Evolutionary conservation across 2,888 invertebrate genomes (phyloP).

Genomic region (Orchestes rusci): DNA sequence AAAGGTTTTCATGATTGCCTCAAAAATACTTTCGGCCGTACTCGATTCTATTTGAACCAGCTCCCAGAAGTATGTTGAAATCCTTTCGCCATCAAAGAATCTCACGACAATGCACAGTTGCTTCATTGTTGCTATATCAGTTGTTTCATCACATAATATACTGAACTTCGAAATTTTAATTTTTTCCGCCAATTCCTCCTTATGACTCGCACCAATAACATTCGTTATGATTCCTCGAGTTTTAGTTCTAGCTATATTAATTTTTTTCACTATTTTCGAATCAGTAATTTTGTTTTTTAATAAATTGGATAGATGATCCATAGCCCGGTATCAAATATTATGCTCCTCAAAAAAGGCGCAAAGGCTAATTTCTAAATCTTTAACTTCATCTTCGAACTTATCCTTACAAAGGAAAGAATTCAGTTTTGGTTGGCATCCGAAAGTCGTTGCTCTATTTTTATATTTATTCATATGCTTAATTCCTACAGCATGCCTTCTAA

Average conservation of each 20-base stretch:
- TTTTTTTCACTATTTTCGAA: slow-evolving; percentile 21
- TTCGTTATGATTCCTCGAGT: slow-evolving; percentile 18
- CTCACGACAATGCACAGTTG: slow-evolving; percentile 29
- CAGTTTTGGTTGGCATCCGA: neutral
- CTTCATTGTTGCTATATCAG: slow-evolving; percentile 31
- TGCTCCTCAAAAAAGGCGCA: slow-evolving; percentile 26
- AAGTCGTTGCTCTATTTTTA: neutral
- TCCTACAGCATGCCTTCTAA: slow-evolving; percentile 4
- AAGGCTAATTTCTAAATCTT: slow-evolving; percentile 28
- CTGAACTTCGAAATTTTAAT: slow-evolving; percentile 25
- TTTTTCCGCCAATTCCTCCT: slow-evolving; percentile 2
- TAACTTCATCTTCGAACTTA: slow-evolving; percentile 14
- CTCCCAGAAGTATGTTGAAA: slow-evolving; percentile 13
- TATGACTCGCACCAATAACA: slow-evolving; percentile 16
- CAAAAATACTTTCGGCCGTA: slow-evolving; percentile 14
- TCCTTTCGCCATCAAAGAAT: slow-evolving; percentile 25
- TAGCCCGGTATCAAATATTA: slow-evolving; percentile 22
- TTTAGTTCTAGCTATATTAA: slow-evolving; percentile 19
- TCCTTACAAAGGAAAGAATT: neutral
- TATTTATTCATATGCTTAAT: neutral
- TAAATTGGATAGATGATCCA: slow-evolving; percentile 23
- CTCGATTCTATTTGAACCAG: slow-evolving; percentile 7
- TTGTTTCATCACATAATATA: slow-evolving; percentile 30
- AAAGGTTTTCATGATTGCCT: slow-evolving; percentile 19
- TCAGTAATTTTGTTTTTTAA: slow-evolving; percentile 19